Evolutionary conservation across 2,888 invertebrate genomes (phyloP), one percentile per base, ranked within the genome.

Genomic region (Acleris sparsana): DNA sequence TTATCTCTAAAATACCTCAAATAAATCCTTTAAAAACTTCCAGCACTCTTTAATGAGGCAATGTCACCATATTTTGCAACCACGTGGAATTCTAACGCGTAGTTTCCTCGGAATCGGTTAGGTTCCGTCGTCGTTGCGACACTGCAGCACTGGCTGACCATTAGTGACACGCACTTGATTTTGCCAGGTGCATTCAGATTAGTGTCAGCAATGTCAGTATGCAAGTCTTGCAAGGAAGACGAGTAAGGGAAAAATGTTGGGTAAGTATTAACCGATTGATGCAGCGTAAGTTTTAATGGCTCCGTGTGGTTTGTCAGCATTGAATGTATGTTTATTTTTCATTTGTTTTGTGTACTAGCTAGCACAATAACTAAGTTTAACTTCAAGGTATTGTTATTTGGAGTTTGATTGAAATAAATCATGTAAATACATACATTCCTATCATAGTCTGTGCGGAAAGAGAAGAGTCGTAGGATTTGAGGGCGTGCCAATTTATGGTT

Each of bases 161-260:
- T 75, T 77, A 79, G 63, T 65, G 70, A 73, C 79, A 79, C 76
- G 76, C 77, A 78, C 75, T 71, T 71, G 69, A 61, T 72, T 70
- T 72, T 63, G 46, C 33, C 44, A 52, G 51, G 46, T 46, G 46
- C 46, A 46, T 46, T 16, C 46, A 6, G 46, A 43, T n/a, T 52
- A 60, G 18, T 43, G 51, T 61, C 25, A 33, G 29, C 18, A 39
- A 49, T 49, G 17, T 20, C 13, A 52, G 25, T 49, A 49, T 48
- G 48, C 18, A 48, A 48, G 25, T 22, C 51, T 22, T 20, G 51
- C 13, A 16, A 2, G 22, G 1, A 13, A 5, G 25, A 25, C 13
- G 22, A 49, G 49, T 17, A 20, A 18, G 49, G 11, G 17, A 17
- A 9, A 52, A 16, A 52, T 29, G 52, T 52, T n/a, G n/a, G 7